These are phyloP conservation scores for Spisula subtruncata DNA, from an alignment of 2,888 invertebrate genomes.

Conservation along the genomic window DNA sequence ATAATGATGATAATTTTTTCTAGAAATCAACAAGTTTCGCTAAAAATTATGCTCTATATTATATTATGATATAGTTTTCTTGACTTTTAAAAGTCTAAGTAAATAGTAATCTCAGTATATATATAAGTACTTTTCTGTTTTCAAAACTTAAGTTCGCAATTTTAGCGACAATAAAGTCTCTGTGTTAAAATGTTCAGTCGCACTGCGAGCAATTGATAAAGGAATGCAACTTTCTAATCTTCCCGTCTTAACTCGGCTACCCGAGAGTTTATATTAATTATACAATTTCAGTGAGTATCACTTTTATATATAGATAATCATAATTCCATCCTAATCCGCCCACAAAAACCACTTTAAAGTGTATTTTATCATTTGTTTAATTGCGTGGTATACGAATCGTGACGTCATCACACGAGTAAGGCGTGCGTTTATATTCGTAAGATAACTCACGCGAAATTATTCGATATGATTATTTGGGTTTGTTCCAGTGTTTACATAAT, in stretches of 20 bases:
- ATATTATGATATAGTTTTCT: neutral
- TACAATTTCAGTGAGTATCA: neutral
- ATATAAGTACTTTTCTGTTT: neutral
- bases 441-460: neutral
- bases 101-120: neutral
- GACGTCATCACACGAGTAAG: slow-evolving; percentile 20
- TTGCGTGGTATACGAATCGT: slow-evolving; percentile 1
- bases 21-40: neutral
- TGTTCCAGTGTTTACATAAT: neutral
- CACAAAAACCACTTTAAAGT: neutral
- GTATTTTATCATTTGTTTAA: slow-evolving; percentile 9
- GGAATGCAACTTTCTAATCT: slow-evolving; percentile 2
- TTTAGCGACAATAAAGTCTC: neutral
- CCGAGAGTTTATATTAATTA: slow-evolving; percentile 17
- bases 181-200: neutral
- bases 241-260: neutral
- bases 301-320: slow-evolving; percentile 10
- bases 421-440: neutral
- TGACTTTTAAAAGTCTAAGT: neutral
- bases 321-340: neutral
- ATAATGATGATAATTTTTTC: neutral
- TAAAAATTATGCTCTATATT: neutral
- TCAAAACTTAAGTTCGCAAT: neutral
- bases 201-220: neutral
- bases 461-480: neutral